A percentile compares a stretch with the other conserved stretches of the same genome.
phyloP scores from a whole-genome alignment of 2,888 invertebrate species.

The Vanessa cardui region DNA sequence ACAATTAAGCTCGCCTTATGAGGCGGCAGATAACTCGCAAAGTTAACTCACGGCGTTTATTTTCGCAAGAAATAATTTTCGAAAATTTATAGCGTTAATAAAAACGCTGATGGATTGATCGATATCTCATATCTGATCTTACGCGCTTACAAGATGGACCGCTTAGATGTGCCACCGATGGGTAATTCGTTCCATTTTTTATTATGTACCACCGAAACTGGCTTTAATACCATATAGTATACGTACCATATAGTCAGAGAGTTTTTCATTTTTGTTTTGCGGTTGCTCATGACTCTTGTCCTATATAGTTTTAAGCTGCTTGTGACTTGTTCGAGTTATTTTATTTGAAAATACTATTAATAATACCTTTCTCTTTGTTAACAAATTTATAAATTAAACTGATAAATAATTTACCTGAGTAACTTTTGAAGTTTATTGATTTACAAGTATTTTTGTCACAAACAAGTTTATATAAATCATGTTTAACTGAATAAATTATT shows the following conservation, averaged over 20 bases:
- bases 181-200: conserved; percentile 21
- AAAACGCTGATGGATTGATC: conserved; percentile 62
- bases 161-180: conserved; percentile 26
- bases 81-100: conserved; percentile 62
- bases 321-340: too few species aligned
- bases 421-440: too few species aligned
- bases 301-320: too few species aligned
- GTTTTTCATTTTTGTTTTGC: neutral
- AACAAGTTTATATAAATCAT: too few species aligned
- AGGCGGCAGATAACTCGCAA: conserved; percentile 23
- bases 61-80: conserved; percentile 54
- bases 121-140: conserved; percentile 47
- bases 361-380: too few species aligned
- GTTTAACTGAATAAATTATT: too few species aligned
- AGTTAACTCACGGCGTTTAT: conserved; percentile 47
- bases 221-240: neutral
- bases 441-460: too few species aligned
- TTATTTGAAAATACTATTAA: too few species aligned
- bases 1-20: conserved; percentile 11
- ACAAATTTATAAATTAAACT: too few species aligned
- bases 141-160: conserved; percentile 22
- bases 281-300: neutral
- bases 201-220: conserved; percentile 7
- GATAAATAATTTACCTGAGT: too few species aligned
- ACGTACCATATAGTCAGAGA: neutral